Evolutionary conservation across 1,140 invertebrate species (phyloP).

Genomic region (Zaprionus kolodkinae): DNA sequence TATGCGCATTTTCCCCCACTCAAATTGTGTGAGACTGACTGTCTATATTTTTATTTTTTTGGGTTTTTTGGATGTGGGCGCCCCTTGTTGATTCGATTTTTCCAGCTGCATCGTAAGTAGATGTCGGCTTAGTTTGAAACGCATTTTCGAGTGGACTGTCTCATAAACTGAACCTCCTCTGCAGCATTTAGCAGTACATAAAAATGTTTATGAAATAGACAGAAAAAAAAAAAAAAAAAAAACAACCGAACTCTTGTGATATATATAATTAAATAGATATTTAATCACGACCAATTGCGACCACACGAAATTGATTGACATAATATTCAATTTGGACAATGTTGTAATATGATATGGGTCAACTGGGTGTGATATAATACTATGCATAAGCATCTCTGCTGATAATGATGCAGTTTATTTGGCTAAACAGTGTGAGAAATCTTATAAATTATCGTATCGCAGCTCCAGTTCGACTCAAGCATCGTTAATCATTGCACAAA

Average conservation of each 20-base stretch:
- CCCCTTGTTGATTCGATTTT: conserved; percentile 18
- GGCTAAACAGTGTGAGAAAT: not conserved
- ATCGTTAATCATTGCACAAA: conserved; percentile 4
- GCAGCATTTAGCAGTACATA: conserved; percentile 80
- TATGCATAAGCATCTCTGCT: no score
- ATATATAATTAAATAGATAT: conserved; percentile 67
- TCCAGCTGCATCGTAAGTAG: conserved; percentile 5
- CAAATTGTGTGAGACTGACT: conserved; percentile 32
- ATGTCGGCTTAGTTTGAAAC: conserved; percentile 52
- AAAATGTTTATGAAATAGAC: conserved; percentile 50
- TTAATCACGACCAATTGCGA: conserved; percentile 26
- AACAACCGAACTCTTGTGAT: not conserved
- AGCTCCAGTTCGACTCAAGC: not conserved
- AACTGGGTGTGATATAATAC: conserved; percentile 31
- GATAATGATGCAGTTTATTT: not conserved
- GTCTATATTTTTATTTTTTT: conserved; percentile 13
- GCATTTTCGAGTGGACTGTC: conserved; percentile 55
- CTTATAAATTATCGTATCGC: conserved; percentile 43
- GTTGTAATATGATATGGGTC: conserved; percentile 34
- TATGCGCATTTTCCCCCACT: conserved; percentile 48
- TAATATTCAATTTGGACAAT: conserved; percentile 47
- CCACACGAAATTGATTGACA: conserved; percentile 55
- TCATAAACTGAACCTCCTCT: conserved; percentile 72
- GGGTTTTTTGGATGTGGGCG: conserved; percentile 53
- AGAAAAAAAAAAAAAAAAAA: not conserved